Evolutionary conservation across 2,113 vertebrate genomes (phyloP).

Genomic region (Phrynosoma blainvillii): DNA sequence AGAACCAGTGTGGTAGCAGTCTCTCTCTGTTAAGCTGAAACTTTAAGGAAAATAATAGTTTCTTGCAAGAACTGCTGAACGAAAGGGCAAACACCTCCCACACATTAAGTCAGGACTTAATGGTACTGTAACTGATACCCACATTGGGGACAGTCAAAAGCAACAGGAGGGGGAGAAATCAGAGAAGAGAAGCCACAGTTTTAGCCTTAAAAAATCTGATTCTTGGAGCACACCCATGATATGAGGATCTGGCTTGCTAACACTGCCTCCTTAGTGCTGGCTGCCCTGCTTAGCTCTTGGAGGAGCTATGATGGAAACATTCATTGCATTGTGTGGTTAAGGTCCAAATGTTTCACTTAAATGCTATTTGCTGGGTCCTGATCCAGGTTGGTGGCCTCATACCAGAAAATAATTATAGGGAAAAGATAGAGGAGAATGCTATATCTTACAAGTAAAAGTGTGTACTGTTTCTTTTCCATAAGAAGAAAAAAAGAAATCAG

Average conservation of each 20-base stretch:
- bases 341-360: not conserved
- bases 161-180: not conserved
- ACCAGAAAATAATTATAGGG: not conserved
- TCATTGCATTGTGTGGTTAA: not conserved
- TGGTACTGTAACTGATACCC: constrained; percentile 9
- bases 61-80: not conserved
- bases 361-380: not conserved
- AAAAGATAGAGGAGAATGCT: not conserved
- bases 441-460: not conserved
- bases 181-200: constrained; percentile 18
- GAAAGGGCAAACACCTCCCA: constrained; percentile 7
- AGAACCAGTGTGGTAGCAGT: not conserved
- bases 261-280: not conserved
- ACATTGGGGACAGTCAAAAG: not conserved
- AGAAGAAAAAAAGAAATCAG: no score
- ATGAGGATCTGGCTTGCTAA: not conserved
- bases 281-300: not conserved
- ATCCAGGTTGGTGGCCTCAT: not conserved
- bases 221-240: not conserved
- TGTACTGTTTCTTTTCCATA: not conserved
- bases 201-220: not conserved
- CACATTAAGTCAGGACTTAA: constrained; percentile 11
- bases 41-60: not conserved
- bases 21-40: not conserved
- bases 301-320: not conserved